Evolutionary conservation across 2,888 invertebrate species (phyloP).

Genomic region (Ormia ochracea): DNA sequence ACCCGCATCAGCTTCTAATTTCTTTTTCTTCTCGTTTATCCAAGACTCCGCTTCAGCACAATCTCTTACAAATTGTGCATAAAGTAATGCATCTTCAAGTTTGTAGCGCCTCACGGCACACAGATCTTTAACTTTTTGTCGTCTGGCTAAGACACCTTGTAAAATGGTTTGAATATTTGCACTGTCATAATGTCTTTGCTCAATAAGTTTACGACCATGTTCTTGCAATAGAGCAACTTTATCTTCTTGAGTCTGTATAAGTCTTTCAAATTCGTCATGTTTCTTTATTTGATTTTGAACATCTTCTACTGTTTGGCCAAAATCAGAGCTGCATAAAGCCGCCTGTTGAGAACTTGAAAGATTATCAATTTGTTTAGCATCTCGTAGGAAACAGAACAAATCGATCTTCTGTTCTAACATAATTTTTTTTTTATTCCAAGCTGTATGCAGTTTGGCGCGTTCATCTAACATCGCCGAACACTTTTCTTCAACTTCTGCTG

Average conservation of each 20-base stretch:
- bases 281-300: constrained; percentile 93
- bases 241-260: constrained; percentile 90
- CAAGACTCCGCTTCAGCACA: constrained; percentile 93
- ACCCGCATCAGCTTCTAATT: constrained; percentile 87
- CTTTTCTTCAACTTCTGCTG: constrained; percentile 87
- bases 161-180: constrained; percentile 86
- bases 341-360: constrained; percentile 92
- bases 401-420: constrained; percentile 93
- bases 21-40: constrained; percentile 94
- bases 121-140: constrained; percentile 81
- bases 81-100: constrained; percentile 87
- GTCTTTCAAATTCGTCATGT: constrained; percentile 95
- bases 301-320: constrained; percentile 89
- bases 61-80: constrained; percentile 94
- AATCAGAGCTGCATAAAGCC: constrained; percentile 83
- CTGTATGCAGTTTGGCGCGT: constrained; percentile 85
- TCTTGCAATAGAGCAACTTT: constrained; percentile 88
- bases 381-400: constrained; percentile 94
- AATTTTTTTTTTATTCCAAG: constrained; percentile 93
- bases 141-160: constrained; percentile 84
- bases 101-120: constrained; percentile 82
- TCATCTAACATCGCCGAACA: constrained; percentile 87
- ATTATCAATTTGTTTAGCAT: constrained; percentile 94
- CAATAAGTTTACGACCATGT: constrained; percentile 90
- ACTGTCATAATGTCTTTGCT: constrained; percentile 94